Base-by-base conservation (phyloP, 2,113 vertebrate genomes). In the Sakesphorus luctuosus region DNA sequence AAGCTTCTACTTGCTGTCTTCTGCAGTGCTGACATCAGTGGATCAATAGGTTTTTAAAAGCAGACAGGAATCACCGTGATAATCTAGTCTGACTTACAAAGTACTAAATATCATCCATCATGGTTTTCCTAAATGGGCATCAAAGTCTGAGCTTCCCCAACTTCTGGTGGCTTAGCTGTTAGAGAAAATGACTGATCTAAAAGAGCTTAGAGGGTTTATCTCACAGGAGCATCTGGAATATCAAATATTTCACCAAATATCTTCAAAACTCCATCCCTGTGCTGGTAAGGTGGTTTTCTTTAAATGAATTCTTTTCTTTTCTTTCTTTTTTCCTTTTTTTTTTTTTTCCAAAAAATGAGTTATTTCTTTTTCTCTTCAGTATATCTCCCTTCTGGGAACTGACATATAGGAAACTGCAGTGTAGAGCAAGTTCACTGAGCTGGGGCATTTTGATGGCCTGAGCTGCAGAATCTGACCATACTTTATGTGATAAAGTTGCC, bases 11-110 rank as follows among this genome's bases (percentile, higher is more conserved):
- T 92, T 90, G 93, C 80, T 90, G 83, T 91, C 93, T 94, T 97
- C 90, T 93, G 82, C 83, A 67, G 83, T 56, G 66, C 87, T 96
- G 94, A 94, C 93, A 95, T 76, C 62, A 78, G 68, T 72, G 76
- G 80, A 96, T 96, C 96, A 96, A 96, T 96, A 95, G 85, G 86
- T 95, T 96, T 94, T 97, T 94, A 89, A 95, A 95, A 90, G 79
- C 76, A 90, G 93, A 96, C 96, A 95, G 90, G 85, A 94, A 96
- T 96, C 85, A 90, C 90, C 0, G 4, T 95, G 90, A 94, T 97
- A 96, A 97, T 96, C 94, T 94, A 96, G 87, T 96, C 92, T 96
- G 85, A 96, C n/a, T 96, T 96, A 95, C 92, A 90, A 88, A 97
- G 93, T 93, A 90, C 96, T 96, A 86, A 97, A 94, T 93, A 90